A percentile compares a stretch with the other conserved stretches of the same genome.
Evolutionary conservation across 2,113 vertebrate species (phyloP).

Genomic region (Platysteira castanea): DNA sequence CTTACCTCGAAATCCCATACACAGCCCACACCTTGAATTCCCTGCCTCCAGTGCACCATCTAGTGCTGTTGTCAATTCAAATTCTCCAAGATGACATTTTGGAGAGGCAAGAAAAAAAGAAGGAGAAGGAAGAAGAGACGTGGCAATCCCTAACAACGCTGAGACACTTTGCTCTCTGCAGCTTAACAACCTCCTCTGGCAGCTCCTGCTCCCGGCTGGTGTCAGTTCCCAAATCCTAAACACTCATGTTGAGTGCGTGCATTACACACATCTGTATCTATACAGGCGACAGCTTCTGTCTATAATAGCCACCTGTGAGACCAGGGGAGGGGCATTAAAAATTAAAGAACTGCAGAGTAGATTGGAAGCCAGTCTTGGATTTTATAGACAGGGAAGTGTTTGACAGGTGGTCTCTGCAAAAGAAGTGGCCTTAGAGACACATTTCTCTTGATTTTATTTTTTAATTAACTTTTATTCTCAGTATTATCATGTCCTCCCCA

Average conservation of each 20-base stretch:
- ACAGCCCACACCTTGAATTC: background rate
- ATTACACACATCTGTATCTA: constrained; percentile 43
- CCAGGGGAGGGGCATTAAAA: constrained; percentile 74
- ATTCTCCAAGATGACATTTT: background rate
- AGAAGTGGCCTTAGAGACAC: constrained; percentile 76
- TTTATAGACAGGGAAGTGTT: constrained; percentile 72
- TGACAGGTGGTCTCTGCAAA: constrained; percentile 77
- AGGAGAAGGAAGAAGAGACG: background rate
- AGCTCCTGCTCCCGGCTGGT: background rate
- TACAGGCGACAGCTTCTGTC: constrained; percentile 55
- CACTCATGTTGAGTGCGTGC: background rate
- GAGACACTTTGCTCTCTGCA: background rate
- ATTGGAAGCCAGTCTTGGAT: constrained; percentile 61
- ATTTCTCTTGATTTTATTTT: constrained; percentile 82
- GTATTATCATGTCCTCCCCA: constrained; percentile 37
- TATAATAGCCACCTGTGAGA: constrained; percentile 67
- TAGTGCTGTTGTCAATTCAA: background rate
- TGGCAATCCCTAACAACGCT: background rate
- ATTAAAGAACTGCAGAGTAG: constrained; percentile 69
- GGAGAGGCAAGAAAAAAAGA: background rate
- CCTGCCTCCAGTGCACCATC: background rate
- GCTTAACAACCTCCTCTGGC: constrained; percentile 30
- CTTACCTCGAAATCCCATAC: background rate
- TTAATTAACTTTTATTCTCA: constrained; percentile 82
- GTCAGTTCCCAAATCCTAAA: background rate